Evolutionary conservation across 2,888 invertebrate species (phyloP).

Genomic region (Drosophila setosimentum): DNA sequence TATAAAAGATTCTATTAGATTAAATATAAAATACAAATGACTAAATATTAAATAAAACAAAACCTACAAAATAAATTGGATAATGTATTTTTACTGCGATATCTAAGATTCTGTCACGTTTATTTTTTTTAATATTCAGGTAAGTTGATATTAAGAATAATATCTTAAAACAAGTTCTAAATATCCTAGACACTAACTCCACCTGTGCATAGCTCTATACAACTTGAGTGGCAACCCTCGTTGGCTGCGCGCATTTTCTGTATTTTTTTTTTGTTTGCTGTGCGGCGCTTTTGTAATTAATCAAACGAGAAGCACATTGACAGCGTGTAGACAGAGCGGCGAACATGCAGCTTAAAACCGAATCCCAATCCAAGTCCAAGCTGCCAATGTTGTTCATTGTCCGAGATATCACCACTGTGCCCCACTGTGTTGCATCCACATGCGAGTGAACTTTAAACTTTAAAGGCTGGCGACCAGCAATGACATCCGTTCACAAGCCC

Average conservation of each 20-base stretch:
- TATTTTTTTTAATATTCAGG: no score
- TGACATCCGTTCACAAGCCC: slow-evolving; percentile 46
- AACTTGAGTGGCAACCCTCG: slow-evolving; percentile 38
- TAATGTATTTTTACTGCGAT: background rate
- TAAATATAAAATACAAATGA: background rate
- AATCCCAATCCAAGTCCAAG: slow-evolving; percentile 30
- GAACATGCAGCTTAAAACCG: slow-evolving; percentile 55
- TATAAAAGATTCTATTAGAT: background rate
- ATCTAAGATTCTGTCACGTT: no score
- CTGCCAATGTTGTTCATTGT: slow-evolving; percentile 23
- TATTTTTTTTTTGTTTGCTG: slow-evolving; percentile 31
- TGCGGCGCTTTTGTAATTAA: slow-evolving; percentile 74
- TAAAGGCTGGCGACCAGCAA: slow-evolving; percentile 41
- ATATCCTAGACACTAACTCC: no score
- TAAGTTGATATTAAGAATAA: no score
- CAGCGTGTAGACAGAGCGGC: slow-evolving; percentile 72
- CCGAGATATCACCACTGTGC: background rate
- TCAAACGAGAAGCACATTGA: slow-evolving; percentile 73
- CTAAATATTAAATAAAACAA: background rate
- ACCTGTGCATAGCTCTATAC: background rate
- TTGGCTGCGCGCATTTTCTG: slow-evolving; percentile 18
- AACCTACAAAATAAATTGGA: background rate
- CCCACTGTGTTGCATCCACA: slow-evolving; percentile 20
- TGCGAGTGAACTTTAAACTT: slow-evolving; percentile 68
- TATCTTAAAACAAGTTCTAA: no score